Percentiles rank a stretch among this genome's conserved stretches.
Conservation (phyloP, 2,888 invertebrate genomes). For the Isoperla grammatica region DNA sequence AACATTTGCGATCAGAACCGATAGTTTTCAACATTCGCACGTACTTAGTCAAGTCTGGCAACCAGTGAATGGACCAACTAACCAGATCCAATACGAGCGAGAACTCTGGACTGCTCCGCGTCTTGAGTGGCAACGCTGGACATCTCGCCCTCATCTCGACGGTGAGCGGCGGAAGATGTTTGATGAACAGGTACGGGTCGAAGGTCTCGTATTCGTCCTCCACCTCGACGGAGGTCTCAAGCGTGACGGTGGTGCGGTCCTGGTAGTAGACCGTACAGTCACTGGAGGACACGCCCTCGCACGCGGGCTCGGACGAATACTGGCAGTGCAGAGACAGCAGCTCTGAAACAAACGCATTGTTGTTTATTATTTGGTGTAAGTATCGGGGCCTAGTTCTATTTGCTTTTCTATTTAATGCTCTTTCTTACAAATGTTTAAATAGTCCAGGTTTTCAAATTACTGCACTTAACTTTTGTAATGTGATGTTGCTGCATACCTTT, state of each 20-base stretch:
- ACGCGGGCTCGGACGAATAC: constrained; percentile 34
- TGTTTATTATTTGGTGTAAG: background rate
- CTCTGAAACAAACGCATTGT: constrained; percentile 34
- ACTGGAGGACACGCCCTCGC: constrained; percentile 31
- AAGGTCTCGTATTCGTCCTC: constrained; percentile 71
- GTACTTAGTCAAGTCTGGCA: too few species aligned
- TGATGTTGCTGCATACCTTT: too few species aligned
- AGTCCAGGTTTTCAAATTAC: too few species aligned
- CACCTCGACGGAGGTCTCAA: constrained; percentile 39
- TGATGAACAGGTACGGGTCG: constrained; percentile 87
- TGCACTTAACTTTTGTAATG: too few species aligned
- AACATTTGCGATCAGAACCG: too few species aligned
- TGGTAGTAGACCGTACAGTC: constrained; percentile 15
- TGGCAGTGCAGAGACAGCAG: constrained; percentile 38
- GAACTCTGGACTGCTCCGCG: constrained; percentile 87
- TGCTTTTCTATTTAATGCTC: background rate
- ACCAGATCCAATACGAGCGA: constrained; percentile 71
- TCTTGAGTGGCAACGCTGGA: constrained; percentile 86
- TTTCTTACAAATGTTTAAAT: background rate
- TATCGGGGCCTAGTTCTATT: background rate
- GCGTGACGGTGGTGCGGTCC: constrained; percentile 30
- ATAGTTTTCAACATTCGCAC: too few species aligned
- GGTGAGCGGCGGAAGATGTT: constrained; percentile 78
- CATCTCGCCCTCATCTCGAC: constrained; percentile 64
- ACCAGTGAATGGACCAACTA: too few species aligned